Conservation (phyloP, 1,140 invertebrate species). For the Elysia chlorotica region DNA sequence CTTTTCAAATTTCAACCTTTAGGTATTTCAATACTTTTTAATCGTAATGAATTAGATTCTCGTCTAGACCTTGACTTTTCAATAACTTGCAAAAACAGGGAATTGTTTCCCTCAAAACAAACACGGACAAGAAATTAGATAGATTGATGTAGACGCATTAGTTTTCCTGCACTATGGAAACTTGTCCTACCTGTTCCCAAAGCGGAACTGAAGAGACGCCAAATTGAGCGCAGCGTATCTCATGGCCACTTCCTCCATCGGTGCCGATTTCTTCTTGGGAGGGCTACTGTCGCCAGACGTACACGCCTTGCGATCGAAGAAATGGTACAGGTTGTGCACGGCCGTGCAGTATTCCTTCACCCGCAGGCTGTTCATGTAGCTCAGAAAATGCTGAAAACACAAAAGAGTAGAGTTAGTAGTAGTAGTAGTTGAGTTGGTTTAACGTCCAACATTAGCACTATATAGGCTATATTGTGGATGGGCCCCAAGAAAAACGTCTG, state of each 20-base stretch:
- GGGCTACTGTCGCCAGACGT: conserved; percentile 58
- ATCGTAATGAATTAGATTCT: too few relatives aligned
- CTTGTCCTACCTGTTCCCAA: conserved; percentile 86
- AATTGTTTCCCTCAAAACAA: too few relatives aligned
- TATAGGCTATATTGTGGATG: too few relatives aligned
- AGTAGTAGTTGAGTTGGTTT: not conserved
- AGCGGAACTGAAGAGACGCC: conserved; percentile 83
- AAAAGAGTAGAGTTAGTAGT: not conserved
- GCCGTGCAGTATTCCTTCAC: conserved; percentile 87
- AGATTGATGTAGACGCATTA: too few relatives aligned
- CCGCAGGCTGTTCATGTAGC: conserved; percentile 85
- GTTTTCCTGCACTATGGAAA: too few relatives aligned
- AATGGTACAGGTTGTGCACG: conserved; percentile 81
- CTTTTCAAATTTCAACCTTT: too few relatives aligned
- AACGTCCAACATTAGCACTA: too few relatives aligned
- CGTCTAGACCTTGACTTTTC: too few relatives aligned
- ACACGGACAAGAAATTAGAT: too few relatives aligned
- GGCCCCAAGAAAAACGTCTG: too few relatives aligned
- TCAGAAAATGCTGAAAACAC: conserved; percentile 78
- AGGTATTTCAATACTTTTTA: too few relatives aligned
- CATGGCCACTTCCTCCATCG: conserved; percentile 74
- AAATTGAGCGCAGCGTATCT: conserved; percentile 89
- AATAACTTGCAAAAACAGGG: too few relatives aligned
- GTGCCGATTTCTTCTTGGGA: conserved; percentile 41
- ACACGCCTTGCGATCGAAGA: conserved; percentile 74